Evolutionary conservation across 2,113 vertebrate species (phyloP).

Genomic region (Xiphias gladius): DNA sequence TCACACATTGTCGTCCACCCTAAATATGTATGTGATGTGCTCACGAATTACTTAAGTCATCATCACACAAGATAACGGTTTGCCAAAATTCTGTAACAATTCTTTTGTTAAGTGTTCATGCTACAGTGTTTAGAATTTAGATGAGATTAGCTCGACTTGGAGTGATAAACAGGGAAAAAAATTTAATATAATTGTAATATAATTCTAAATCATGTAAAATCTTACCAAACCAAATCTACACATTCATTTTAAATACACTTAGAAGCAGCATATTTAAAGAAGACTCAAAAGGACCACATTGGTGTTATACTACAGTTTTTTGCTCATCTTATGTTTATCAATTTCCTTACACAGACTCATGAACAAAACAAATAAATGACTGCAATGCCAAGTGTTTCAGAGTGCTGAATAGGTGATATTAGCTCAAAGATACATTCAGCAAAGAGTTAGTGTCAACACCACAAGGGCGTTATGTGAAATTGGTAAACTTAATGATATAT

Average conservation of each 20-base stretch:
- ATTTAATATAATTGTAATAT: too few species aligned
- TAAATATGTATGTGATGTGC: too few species aligned
- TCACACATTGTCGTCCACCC: too few species aligned
- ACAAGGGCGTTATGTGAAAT: not conserved
- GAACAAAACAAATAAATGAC: not conserved
- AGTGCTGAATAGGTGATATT: not conserved
- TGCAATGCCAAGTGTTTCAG: not conserved
- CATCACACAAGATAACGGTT: too few species aligned
- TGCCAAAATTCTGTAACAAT: too few species aligned
- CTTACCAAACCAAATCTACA: not conserved
- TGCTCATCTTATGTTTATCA: not conserved
- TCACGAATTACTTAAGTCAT: too few species aligned
- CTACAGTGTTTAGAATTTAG: not conserved
- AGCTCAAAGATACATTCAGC: conserved; percentile 11
- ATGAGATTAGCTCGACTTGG: not conserved
- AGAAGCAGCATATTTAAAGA: not conserved
- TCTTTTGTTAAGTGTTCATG: not conserved
- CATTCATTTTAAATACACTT: not conserved
- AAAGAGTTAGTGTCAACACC: conserved; percentile 12
- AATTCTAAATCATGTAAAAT: not conserved
- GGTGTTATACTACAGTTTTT: not conserved
- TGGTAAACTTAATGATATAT: not conserved
- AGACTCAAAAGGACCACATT: not conserved
- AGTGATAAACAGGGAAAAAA: not conserved
- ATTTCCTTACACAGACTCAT: not conserved